These are phyloP conservation scores for Drosophila leontia DNA, from an alignment of 1,140 invertebrate species.

Conservation along the genomic window DNA sequence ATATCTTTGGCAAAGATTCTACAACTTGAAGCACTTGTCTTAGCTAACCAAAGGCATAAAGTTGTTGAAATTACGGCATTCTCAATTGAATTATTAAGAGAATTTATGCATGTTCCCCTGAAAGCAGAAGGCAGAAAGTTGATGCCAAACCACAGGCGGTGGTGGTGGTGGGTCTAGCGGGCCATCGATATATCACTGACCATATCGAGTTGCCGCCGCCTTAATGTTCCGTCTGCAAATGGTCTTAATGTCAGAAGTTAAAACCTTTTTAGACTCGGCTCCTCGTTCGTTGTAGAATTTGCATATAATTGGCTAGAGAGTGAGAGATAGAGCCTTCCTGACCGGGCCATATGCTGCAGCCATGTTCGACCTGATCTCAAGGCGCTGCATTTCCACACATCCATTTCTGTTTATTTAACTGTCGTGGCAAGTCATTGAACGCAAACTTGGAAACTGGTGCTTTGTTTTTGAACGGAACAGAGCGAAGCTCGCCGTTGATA, in stretches of 20 bases:
- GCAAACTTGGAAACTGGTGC: slow-evolving; percentile 52
- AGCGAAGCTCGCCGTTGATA: slow-evolving; percentile 36
- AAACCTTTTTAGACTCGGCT: slow-evolving; percentile 62
- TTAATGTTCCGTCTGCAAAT: slow-evolving; percentile 69
- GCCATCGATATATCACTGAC: slow-evolving; percentile 66
- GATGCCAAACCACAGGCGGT: slow-evolving; percentile 16
- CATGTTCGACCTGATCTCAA: slow-evolving; percentile 32
- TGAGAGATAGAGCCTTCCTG: slow-evolving; percentile 1
- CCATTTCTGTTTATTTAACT: slow-evolving; percentile 77
- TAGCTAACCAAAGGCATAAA: slow-evolving; percentile 28
- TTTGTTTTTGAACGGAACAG: slow-evolving; percentile 61
- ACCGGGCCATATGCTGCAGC: slow-evolving; percentile 63
- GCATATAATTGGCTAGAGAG: slow-evolving; percentile 19
- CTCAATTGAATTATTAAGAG: slow-evolving; percentile 76
- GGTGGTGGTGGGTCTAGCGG: slow-evolving; percentile 4
- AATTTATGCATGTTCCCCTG: slow-evolving; percentile 60
- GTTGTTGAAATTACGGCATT: slow-evolving; percentile 53
- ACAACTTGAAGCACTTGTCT: background rate
- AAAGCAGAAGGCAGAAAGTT: slow-evolving; percentile 34
- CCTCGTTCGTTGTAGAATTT: slow-evolving; percentile 25
- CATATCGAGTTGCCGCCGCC: slow-evolving; percentile 66
- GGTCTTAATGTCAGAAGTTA: slow-evolving; percentile 81
- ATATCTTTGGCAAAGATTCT: background rate
- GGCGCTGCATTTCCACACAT: slow-evolving; percentile 47
- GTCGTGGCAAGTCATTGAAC: slow-evolving; percentile 72